phyloP scores from a whole-genome alignment of 2,113 vertebrate genomes.

The Platysternon megacephalum region DNA sequence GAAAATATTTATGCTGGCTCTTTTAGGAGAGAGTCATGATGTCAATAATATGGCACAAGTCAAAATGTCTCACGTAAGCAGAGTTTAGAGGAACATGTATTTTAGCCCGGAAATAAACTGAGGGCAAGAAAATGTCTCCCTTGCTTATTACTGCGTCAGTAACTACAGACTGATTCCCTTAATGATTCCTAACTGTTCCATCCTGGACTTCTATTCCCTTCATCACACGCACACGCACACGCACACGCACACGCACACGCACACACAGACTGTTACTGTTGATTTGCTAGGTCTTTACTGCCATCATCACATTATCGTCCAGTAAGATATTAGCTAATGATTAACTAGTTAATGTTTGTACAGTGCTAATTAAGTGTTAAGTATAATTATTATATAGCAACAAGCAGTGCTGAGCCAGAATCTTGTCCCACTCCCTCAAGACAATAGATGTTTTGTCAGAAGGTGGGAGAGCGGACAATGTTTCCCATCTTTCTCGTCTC shows the following conservation, averaged over 20 bases:
- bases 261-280: neutral
- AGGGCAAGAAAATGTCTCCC: neutral
- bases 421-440: neutral
- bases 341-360: neutral
- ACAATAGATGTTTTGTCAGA: neutral
- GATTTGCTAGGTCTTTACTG: neutral
- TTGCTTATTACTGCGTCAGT: neutral
- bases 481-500: neutral
- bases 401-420: neutral
- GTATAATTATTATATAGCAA: neutral
- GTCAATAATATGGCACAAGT: constrained; percentile 22
- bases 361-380: neutral
- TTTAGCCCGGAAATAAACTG: neutral
- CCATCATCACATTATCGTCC: neutral
- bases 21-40: neutral
- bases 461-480: neutral
- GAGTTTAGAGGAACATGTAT: constrained; percentile 1
- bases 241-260: rapidly evolving
- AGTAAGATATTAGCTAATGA: neutral
- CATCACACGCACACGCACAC: neutral
- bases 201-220: neutral
- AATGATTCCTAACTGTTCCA: neutral
- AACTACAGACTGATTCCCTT: neutral
- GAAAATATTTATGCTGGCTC: constrained; percentile 52
- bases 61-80: neutral